Evolutionary conservation across 2,888 invertebrate genomes (phyloP).

Genomic region (Nemotelus nigrinus): DNA sequence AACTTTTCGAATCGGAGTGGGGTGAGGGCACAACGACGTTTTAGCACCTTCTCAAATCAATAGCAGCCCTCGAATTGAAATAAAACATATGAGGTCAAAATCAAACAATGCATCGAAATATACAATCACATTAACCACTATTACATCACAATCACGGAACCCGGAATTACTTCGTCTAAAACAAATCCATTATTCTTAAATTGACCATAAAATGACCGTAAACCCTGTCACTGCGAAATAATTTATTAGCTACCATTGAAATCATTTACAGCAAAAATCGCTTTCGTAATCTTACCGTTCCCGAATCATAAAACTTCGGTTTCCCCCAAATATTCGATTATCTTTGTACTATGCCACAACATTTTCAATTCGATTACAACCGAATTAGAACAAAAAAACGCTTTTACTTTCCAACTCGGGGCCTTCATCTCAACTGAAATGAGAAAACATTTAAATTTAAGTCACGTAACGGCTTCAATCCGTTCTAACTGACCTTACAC

Average conservation of each 20-base stretch:
- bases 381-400: constrained; percentile 22
- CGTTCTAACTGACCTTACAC: constrained; percentile 43
- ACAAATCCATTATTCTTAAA: neutral
- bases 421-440: neutral
- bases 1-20: no score
- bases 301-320: neutral
- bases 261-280: neutral
- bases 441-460: constrained; percentile 24
- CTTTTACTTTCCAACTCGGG: constrained; percentile 37
- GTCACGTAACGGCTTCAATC: constrained; percentile 37
- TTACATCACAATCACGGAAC: no score
- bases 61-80: no score
- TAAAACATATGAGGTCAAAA: no score
- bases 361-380: constrained; percentile 20
- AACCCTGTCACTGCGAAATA: neutral
- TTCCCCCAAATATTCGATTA: constrained; percentile 1
- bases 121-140: no score
- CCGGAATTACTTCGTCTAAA: no score
- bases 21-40: no score
- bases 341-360: neutral
- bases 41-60: no score
- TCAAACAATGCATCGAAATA: no score
- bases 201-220: constrained; percentile 3
- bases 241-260: neutral
- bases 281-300: neutral